Conservation (phyloP, 2,888 invertebrate genomes). For the Agrotis puta region DNA sequence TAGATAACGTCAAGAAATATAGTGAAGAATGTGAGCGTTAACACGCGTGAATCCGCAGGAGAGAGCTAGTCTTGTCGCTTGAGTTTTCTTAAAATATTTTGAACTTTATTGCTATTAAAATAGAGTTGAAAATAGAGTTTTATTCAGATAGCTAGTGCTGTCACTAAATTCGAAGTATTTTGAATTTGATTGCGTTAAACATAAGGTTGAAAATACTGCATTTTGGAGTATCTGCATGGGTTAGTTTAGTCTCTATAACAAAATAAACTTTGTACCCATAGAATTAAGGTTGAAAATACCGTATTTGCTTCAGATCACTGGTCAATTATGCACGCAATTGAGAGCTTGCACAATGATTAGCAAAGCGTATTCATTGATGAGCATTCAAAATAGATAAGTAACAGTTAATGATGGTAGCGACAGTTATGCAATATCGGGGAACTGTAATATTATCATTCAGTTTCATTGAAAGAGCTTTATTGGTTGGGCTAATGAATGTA, state of each 20-base stretch:
- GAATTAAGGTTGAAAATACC: conserved; percentile 22
- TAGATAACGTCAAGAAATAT: conserved; percentile 57
- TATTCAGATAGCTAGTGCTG: conserved; percentile 21
- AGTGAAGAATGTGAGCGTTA: conserved; percentile 52
- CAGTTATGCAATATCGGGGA: conserved; percentile 28
- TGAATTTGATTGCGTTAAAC: background rate
- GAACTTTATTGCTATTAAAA: background rate
- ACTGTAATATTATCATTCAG: background rate
- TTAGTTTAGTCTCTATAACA: too few species aligned
- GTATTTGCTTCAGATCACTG: conserved; percentile 11
- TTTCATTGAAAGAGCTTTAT: conserved; percentile 30
- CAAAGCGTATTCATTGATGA: conserved; percentile 61
- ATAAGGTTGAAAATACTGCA: background rate
- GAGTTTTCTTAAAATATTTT: background rate
- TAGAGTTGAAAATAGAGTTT: conserved; percentile 17
- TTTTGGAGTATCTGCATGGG: background rate
- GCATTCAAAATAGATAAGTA: conserved; percentile 55
- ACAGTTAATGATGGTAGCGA: conserved; percentile 23
- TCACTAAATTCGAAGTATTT: background rate
- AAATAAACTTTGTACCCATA: too few species aligned
- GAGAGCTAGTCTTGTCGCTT: conserved; percentile 30
- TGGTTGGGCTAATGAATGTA: background rate
- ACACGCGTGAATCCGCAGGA: conserved; percentile 38
- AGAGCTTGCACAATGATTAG: conserved; percentile 56
- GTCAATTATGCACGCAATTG: conserved; percentile 60